These are phyloP conservation scores for Troilus luridus DNA, from an alignment of 2,888 invertebrate species.

Conservation along the genomic window DNA sequence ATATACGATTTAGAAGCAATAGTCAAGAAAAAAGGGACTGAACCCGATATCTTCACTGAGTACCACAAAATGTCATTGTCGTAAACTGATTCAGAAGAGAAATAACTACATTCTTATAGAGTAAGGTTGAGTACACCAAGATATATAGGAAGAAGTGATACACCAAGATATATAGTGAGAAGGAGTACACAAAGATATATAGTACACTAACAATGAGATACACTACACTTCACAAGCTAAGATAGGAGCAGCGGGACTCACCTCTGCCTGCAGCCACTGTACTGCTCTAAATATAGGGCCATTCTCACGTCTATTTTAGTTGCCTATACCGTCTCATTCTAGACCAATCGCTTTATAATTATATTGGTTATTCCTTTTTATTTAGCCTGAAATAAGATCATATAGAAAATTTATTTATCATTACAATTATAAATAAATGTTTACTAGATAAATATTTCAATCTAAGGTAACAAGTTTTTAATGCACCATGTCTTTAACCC, in stretches of 20 bases:
- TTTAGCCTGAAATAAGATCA: not conserved
- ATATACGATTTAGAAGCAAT: not conserved
- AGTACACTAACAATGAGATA: not conserved
- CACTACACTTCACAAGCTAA: not conserved
- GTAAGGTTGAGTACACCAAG: not conserved
- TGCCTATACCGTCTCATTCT: not conserved
- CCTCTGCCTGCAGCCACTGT: not conserved
- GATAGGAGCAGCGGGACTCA: not conserved
- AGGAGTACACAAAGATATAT: not conserved
- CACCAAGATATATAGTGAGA: not conserved
- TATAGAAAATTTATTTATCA: not conserved
- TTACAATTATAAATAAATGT: not conserved
- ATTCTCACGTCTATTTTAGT: slow-evolving; percentile 17
- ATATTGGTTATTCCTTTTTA: not conserved
- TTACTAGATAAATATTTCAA: not conserved
- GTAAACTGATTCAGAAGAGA: not conserved
- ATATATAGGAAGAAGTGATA: not conserved
- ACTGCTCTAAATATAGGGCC: slow-evolving; percentile 14
- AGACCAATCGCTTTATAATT: slow-evolving; percentile 1
- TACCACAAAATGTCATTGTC: not conserved
- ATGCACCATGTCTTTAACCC: no score
- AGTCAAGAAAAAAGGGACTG: not conserved
- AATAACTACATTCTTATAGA: not conserved
- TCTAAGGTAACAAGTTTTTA: not conserved
- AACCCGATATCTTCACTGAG: not conserved